These are phyloP conservation scores for Mimas tiliae DNA, from an alignment of 2,888 invertebrate genomes.

Conservation along the genomic window DNA sequence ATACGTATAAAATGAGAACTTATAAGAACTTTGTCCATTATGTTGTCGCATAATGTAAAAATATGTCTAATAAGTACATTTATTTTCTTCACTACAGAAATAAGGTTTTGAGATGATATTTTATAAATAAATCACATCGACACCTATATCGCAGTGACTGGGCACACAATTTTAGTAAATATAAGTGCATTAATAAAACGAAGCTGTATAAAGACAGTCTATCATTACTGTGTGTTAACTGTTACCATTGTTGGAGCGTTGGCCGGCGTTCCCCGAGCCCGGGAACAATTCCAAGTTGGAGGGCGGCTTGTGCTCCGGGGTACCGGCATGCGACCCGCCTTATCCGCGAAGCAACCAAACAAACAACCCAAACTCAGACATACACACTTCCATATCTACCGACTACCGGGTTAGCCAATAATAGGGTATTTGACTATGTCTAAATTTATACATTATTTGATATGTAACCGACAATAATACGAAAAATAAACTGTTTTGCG, in stretches of 20 bases:
- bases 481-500: too few species aligned
- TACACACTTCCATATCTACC: neutral
- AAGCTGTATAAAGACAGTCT: neutral
- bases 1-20: neutral
- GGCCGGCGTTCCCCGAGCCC: conserved; percentile 82
- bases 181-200: conserved; percentile 2
- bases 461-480: too few species aligned
- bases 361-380: conserved; percentile 56
- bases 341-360: conserved; percentile 66
- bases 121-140: neutral
- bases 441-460: too few species aligned
- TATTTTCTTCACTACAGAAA: too few species aligned
- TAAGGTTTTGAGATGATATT: too few species aligned
- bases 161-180: neutral
- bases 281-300: conserved; percentile 89
- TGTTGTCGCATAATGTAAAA: neutral
- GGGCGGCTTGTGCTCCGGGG: conserved; percentile 89
- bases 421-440: too few species aligned
- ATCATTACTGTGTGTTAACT: conserved; percentile 44
- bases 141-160: neutral
- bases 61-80: neutral
- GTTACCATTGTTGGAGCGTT: conserved; percentile 93
- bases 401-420: neutral
- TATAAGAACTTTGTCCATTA: neutral
- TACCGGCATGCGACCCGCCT: conserved; percentile 82